phyloP scores from a whole-genome alignment of 2,113 vertebrate species.

The Sapajus apella region DNA sequence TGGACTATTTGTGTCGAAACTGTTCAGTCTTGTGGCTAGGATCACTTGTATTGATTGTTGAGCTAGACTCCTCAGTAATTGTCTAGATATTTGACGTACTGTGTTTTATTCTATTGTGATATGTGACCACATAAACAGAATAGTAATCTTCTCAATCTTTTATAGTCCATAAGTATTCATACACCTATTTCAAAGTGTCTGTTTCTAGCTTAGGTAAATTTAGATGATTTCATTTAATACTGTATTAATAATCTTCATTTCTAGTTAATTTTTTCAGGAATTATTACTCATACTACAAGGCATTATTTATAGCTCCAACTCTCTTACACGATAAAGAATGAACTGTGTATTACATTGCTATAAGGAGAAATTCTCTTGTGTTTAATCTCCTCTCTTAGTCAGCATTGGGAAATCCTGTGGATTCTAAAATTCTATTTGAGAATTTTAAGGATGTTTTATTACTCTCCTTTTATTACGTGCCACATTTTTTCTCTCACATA shows the following conservation, averaged over 20 bases:
- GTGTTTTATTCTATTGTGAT: neutral
- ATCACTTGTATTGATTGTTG: neutral
- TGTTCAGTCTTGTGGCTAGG: neutral
- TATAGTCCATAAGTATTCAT: neutral
- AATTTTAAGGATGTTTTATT: neutral
- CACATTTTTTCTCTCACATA: neutral
- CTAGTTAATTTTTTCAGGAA: neutral
- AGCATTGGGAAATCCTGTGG: neutral
- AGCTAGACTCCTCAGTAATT: neutral
- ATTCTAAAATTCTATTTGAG: neutral
- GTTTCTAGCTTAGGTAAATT: neutral
- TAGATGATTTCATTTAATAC: neutral
- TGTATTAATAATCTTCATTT: constrained; percentile 18
- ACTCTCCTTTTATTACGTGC: neutral
- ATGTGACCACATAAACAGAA: neutral
- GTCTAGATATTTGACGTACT: neutral
- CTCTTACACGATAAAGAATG: neutral
- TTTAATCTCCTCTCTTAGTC: constrained; percentile 2
- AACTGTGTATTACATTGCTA: neutral
- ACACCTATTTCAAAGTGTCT: constrained; percentile 30
- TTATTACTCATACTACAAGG: neutral
- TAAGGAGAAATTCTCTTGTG: neutral
- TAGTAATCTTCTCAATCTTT: neutral
- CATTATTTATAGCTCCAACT: neutral
- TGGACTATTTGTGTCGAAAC: neutral